These are phyloP conservation scores for Drosophila repleta DNA, from an alignment of 1,140 invertebrate species.

Conservation along the genomic window DNA sequence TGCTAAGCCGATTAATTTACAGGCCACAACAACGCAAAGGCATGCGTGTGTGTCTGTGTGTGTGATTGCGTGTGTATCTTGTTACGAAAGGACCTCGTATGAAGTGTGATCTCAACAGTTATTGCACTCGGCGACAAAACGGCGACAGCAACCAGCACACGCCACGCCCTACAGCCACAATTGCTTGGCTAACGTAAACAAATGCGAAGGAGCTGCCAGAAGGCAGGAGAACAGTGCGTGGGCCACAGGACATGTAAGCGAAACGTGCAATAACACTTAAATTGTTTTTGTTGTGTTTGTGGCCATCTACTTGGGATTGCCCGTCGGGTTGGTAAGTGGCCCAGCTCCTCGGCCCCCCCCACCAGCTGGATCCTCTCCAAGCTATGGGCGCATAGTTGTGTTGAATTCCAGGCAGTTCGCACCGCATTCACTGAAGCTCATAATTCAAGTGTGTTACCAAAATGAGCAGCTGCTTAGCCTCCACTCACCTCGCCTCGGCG, in stretches of 20 bases:
- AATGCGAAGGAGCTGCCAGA: slow-evolving; percentile 18
- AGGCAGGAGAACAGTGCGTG: neutral
- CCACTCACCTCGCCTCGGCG: neutral
- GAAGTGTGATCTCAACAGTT: slow-evolving; percentile 52
- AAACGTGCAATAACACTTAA: slow-evolving; percentile 62
- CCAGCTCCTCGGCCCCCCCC: neutral
- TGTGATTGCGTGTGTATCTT: slow-evolving; percentile 20
- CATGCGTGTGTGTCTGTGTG: slow-evolving; percentile 5
- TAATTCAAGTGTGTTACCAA: slow-evolving; percentile 40
- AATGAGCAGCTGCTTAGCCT: slow-evolving; percentile 15
- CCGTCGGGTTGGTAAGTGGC: slow-evolving; percentile 38
- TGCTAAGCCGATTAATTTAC: slow-evolving; percentile 56
- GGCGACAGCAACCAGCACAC: slow-evolving; percentile 10
- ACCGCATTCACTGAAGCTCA: slow-evolving; percentile 27
- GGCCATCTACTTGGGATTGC: slow-evolving; percentile 22
- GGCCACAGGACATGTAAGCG: slow-evolving; percentile 49
- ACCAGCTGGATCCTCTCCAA: slow-evolving; percentile 4
- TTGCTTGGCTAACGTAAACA: slow-evolving; percentile 30
- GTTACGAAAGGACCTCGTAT: slow-evolving; percentile 11
- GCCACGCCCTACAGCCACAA: slow-evolving; percentile 10
- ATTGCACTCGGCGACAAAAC: slow-evolving; percentile 54
- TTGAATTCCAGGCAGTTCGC: slow-evolving; percentile 7
- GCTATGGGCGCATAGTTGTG: slow-evolving; percentile 3
- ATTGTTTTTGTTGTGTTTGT: slow-evolving; percentile 46
- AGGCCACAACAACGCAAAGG: slow-evolving; percentile 16